Conservation (phyloP, 2,888 invertebrate species). For the Siphlonurus alternatus region DNA sequence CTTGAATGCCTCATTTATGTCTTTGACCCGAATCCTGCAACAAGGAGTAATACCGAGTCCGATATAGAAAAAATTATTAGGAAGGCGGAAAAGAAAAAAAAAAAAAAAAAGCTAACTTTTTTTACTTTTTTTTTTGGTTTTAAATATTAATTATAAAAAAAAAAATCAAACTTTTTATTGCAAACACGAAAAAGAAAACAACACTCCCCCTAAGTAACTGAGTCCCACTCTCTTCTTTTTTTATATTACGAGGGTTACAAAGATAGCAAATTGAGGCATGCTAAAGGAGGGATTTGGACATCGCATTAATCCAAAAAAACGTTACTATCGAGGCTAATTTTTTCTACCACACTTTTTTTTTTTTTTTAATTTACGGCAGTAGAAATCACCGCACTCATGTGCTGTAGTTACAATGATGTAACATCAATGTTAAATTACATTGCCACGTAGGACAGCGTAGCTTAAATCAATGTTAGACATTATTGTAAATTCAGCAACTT, state of each 20-base stretch:
- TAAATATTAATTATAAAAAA: constrained; percentile 10
- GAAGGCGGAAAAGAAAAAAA: constrained; percentile 7
- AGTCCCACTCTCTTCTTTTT: not conserved
- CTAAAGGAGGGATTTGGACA: not conserved
- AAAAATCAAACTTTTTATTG: constrained; percentile 9
- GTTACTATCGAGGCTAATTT: too few species aligned
- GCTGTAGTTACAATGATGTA: too few species aligned
- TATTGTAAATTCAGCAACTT: too few species aligned
- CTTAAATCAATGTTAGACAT: too few species aligned
- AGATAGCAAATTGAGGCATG: constrained; percentile 2
- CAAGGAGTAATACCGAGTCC: constrained; percentile 1
- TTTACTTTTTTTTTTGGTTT: constrained; percentile 9
- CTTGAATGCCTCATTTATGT: constrained; percentile 44
- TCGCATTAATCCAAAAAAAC: too few species aligned
- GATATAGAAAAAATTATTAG: constrained; percentile 4
- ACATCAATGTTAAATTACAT: too few species aligned
- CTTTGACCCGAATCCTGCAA: constrained; percentile 36
- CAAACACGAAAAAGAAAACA: not conserved
- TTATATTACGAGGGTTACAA: not conserved
- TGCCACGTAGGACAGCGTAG: too few species aligned
- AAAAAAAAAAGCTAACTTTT: too few species aligned
- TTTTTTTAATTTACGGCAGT: too few species aligned
- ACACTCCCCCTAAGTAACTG: not conserved
- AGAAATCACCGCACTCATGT: too few species aligned
- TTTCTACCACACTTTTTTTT: not conserved